These are phyloP conservation scores for Drosophila mojavensis DNA, from an alignment of 1,140 invertebrate genomes.

Conservation along the genomic window DNA sequence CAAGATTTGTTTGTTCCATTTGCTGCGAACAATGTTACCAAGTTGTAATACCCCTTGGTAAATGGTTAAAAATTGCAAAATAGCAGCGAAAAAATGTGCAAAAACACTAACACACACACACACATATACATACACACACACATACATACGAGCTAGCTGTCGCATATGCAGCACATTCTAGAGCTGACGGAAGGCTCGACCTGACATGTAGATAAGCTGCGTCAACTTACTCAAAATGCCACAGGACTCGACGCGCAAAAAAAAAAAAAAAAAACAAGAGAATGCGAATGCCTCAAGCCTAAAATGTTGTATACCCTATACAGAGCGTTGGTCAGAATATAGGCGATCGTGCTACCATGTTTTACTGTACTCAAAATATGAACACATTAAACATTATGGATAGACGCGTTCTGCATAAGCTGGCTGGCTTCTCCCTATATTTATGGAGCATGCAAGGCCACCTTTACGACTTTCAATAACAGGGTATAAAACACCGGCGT, in stretches of 20 bases:
- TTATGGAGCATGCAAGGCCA: neutral
- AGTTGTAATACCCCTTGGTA: constrained; percentile 29
- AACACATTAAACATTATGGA: no score
- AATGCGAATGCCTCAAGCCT: neutral
- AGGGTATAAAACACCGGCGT: constrained; percentile 26
- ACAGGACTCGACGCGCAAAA: constrained; percentile 10
- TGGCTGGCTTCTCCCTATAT: neutral
- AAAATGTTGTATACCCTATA: neutral
- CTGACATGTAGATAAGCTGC: constrained; percentile 72
- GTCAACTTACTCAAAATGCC: constrained; percentile 61
- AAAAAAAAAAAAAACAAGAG: neutral
- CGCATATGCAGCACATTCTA: constrained; percentile 14
- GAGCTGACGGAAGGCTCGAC: constrained; percentile 39
- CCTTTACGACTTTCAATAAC: neutral
- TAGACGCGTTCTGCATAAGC: no score
- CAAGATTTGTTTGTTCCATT: constrained; percentile 2
- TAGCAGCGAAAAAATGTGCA: constrained; percentile 66
- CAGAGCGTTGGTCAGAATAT: neutral
- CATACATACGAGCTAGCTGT: neutral
- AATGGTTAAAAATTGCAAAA: constrained; percentile 46
- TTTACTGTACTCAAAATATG: no score
- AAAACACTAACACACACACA: constrained; percentile 52
- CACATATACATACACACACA: neutral
- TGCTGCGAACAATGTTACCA: constrained; percentile 24
- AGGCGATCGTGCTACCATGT: no score